Evolutionary conservation across 2,113 vertebrate genomes (phyloP), one percentile per base, ranked within the genome.

Genomic region (Grammomys surdaster): DNA sequence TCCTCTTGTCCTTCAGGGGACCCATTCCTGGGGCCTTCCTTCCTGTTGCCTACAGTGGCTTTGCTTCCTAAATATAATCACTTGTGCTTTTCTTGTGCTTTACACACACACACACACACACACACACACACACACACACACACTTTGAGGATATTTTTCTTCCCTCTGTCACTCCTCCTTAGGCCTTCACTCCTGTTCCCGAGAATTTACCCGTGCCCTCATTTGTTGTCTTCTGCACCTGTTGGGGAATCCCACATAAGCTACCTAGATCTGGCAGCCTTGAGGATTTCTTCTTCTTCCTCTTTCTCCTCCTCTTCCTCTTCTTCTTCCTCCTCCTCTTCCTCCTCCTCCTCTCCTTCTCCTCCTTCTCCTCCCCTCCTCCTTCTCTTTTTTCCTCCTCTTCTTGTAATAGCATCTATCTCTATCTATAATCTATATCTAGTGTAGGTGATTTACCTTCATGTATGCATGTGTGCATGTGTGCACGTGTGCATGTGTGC

Each of bases 331-430:
- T 16, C 17, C 7, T 4, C 13, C 4, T 69, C 28, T 13, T 24
- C 7, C 20, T 73, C 3, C 1, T 22, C 36, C 17, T 16, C 10
- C 1, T 26, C 24, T 13, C 13, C 13, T 7, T 16, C 26, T 28
- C 3, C 14, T 4, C 16, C 46, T 0, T 4, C 40, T 3, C 6
- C 22, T 5, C 8, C 24, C 8, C 24, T 2, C 11, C 4, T 14
- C 24, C 9, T 26, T 1, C 19, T 5, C 46, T 48, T 7, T 4
- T 31, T 28, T 0, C n/a, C 19, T 19, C 48, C 0, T 19, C 75
- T 8, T 48, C 43, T 43, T 40, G 2, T 65, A 8, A 65, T 65
- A 51, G 48, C 48, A 14, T 56, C 4, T 56, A 56, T 56, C 13
- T 56, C 8, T 13, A 7, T 48, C 5, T 31, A 3, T 16, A 1